phyloP scores from a whole-genome alignment of 30 jellyfish, hydroid and myxozoan species.

The Chironex yamaguchii region DNA sequence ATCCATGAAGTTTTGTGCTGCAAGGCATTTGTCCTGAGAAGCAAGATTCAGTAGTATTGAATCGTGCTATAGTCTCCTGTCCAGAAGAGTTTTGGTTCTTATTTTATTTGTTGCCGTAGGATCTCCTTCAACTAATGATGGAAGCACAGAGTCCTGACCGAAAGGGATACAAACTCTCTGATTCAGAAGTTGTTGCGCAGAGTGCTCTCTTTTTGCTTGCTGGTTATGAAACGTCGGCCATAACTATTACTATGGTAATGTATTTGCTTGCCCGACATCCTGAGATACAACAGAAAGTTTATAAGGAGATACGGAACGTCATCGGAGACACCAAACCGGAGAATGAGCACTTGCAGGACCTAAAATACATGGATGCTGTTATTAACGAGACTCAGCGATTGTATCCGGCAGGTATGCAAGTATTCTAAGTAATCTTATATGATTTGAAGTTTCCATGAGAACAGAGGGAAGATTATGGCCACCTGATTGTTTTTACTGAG shows the following conservation, averaged over 20 bases:
- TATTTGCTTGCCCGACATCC: constrained; percentile 62
- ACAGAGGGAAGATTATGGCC: no score
- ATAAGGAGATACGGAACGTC: constrained; percentile 31
- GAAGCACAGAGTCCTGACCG: constrained; percentile 67
- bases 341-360: constrained; percentile 46
- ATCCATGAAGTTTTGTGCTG: no score
- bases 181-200: constrained; percentile 63
- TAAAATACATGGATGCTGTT: constrained; percentile 77
- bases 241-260: constrained; percentile 23
- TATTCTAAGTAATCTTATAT: not conserved
- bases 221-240: constrained; percentile 77
- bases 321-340: constrained; percentile 37
- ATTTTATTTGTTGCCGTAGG: no score
- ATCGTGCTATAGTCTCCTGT: no score
- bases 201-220: constrained; percentile 65
- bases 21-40: no score
- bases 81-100: no score
- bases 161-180: constrained; percentile 68
- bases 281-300: constrained; percentile 71
- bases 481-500: no score
- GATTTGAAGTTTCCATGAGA: no score
- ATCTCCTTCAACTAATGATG: constrained; percentile 63
- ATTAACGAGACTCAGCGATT: constrained; percentile 67
- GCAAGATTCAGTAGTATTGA: no score
- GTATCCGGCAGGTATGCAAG: constrained; percentile 74